phyloP scores from a whole-genome alignment of 1,140 invertebrate genomes.

The Aphidius ervi region DNA sequence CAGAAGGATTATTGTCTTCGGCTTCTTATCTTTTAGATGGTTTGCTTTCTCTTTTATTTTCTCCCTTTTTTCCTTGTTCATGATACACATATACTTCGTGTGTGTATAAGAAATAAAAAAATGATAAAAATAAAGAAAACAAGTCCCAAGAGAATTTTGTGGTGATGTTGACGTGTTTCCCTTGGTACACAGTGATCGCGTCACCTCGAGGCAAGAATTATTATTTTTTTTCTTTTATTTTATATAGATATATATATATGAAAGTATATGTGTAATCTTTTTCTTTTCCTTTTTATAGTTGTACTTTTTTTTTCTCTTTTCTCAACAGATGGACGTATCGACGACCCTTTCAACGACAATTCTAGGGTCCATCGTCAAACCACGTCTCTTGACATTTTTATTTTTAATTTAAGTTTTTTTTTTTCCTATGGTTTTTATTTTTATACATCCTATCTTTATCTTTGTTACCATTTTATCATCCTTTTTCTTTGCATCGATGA shows the following conservation, averaged over 20 bases:
- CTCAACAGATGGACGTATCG: slow-evolving; percentile 12
- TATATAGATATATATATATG: too few species aligned
- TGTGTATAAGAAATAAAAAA: not conserved
- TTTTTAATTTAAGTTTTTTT: too few species aligned
- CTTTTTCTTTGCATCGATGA: too few species aligned
- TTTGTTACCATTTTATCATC: too few species aligned
- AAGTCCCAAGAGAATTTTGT: not conserved
- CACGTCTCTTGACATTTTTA: too few species aligned
- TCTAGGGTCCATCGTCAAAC: too few species aligned
- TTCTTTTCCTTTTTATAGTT: too few species aligned
- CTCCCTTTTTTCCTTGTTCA: slow-evolving; percentile 13
- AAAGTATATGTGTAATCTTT: too few species aligned
- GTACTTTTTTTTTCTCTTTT: too few species aligned
- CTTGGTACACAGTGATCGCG: slow-evolving; percentile 22
- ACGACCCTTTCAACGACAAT: not conserved
- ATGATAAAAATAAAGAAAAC: slow-evolving; percentile 1
- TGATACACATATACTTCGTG: slow-evolving; percentile 4
- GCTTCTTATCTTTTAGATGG: slow-evolving; percentile 43
- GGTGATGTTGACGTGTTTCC: not conserved
- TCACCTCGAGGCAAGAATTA: slow-evolving; percentile 32
- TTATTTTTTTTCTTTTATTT: too few species aligned
- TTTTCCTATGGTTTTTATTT: too few species aligned
- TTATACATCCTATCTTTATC: too few species aligned
- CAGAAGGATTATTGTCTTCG: slow-evolving; percentile 53
- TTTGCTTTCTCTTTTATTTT: slow-evolving; percentile 30